These are phyloP conservation scores for Lampropteryx suffumata DNA, from an alignment of 2,888 invertebrate species.

Conservation along the genomic window DNA sequence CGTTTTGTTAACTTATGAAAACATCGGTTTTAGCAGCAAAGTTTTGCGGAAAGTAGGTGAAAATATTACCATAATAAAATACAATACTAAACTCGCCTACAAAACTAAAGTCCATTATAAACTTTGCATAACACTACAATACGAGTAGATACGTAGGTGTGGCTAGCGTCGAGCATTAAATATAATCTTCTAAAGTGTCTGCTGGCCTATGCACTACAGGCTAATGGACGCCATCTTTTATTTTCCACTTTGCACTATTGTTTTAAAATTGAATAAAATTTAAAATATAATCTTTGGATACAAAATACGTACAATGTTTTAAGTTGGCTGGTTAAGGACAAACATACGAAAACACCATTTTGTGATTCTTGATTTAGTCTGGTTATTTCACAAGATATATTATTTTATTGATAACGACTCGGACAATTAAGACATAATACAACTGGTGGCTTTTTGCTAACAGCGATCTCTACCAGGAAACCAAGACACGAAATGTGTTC, in stretches of 20 bases:
- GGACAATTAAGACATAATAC: no score
- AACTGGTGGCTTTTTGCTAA: no score
- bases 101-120: conserved; percentile 30
- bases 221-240: conserved; percentile 18
- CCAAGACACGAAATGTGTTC: no score
- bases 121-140: conserved; percentile 31
- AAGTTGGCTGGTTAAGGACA: no score
- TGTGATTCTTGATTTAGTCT: no score
- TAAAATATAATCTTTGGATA: not conserved
- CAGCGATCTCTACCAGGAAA: no score
- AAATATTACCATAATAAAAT: conserved; percentile 32
- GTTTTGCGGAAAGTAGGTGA: conserved; percentile 17
- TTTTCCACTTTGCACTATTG: conserved; percentile 19
- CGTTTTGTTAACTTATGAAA: conserved; percentile 16
- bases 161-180: conserved; percentile 29
- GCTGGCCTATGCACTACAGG: conserved; percentile 12
- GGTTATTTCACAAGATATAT: no score
- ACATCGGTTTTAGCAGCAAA: conserved; percentile 21
- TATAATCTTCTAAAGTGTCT: conserved; percentile 35
- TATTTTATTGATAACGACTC: no score
- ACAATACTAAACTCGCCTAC: conserved; percentile 23
- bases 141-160: conserved; percentile 25
- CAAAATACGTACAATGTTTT: no score
- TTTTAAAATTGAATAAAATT: conserved; percentile 12
- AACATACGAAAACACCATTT: no score